These are phyloP conservation scores for Alethe diademata DNA, from an alignment of 2,113 vertebrate genomes.

Conservation along the genomic window DNA sequence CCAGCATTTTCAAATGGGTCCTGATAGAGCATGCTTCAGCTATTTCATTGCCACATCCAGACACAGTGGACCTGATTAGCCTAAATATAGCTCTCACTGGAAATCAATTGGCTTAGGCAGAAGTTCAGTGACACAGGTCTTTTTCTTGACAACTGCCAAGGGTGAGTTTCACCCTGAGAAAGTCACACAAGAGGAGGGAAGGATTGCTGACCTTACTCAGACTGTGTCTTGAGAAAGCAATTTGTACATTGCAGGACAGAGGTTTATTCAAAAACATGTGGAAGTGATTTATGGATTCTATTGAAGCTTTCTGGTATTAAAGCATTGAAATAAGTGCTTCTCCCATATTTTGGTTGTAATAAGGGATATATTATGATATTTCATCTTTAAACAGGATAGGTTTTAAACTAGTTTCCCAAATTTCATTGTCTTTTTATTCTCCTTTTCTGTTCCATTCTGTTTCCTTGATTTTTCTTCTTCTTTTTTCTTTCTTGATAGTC, in stretches of 20 bases:
- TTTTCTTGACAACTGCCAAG: slow-evolving; percentile 20
- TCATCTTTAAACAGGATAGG: neutral
- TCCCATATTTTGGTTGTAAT: slow-evolving; percentile 6
- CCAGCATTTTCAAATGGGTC: slow-evolving; percentile 54
- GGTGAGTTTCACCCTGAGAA: slow-evolving; percentile 41
- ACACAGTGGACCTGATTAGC: slow-evolving; percentile 60
- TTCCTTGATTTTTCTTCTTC: neutral
- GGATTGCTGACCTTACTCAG: slow-evolving; percentile 44
- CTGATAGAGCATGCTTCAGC: slow-evolving; percentile 52
- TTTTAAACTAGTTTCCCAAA: neutral
- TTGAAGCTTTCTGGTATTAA: slow-evolving; percentile 39
- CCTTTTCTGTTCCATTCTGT: neutral
- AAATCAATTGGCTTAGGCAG: slow-evolving; percentile 51
- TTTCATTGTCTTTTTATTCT: neutral
- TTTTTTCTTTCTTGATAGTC: neutral
- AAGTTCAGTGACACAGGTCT: slow-evolving; percentile 1
- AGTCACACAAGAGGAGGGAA: slow-evolving; percentile 21
- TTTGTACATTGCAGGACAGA: slow-evolving; percentile 26
- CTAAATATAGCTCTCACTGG: slow-evolving; percentile 57
- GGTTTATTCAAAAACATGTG: slow-evolving; percentile 62
- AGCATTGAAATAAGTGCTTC: slow-evolving; percentile 12
- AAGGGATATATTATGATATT: neutral
- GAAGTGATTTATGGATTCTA: slow-evolving; percentile 60
- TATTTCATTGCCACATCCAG: slow-evolving; percentile 51
- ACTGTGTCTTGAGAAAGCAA: slow-evolving; percentile 40